Evolutionary conservation across 2,888 invertebrate species (phyloP), one percentile per base, ranked within the genome.

Genomic region (Limenitis camilla): DNA sequence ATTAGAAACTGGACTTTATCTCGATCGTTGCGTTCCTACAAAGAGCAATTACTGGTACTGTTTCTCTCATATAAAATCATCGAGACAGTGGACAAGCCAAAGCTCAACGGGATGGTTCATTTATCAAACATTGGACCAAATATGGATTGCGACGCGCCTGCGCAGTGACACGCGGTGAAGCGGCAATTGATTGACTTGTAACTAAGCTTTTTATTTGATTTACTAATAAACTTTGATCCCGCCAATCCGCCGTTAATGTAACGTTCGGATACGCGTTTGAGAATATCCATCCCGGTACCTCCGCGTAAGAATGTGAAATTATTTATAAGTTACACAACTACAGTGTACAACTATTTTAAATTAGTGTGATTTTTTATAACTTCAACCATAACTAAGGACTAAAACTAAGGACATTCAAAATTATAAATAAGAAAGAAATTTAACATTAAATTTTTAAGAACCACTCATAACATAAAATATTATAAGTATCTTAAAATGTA

Each of bases 181-280:
- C 69, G 59, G 66, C 67, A 62, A 74, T 71, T 78, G 81, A 82
- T 81, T 81, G 82, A 82, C 81, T 82, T 71, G 80, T 82, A 62
- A 75, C 74, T 69, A 61, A 58, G 57, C 47, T 58, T 61, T 74
- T 71, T 70, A 68, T 69, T 40, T 40, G 31, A 40, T 54, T 36
- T 64, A 50, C 64, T 70, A 68, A 69, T 68, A 67, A 69, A 64
- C 64, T 60, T 53, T 62, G 55, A 65, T 68, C 64, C 64, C 66
- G 64, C 59, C 8, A 30, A 9, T n/a, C 4, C 11, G 28, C 30
- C 38, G 4, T 9, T 30, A 11, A 31, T n/a, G 9, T 46, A 11
- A 27, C 5, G 7, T 27, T 33, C 9, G 32, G 10, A 9, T 8
- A 43, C 9, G 40, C 27, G 8, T 19, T 4, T 19, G 6, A n/a